Evolutionary conservation across 1,140 invertebrate species (phyloP).

Genomic region (Drosophila bipectinata): DNA sequence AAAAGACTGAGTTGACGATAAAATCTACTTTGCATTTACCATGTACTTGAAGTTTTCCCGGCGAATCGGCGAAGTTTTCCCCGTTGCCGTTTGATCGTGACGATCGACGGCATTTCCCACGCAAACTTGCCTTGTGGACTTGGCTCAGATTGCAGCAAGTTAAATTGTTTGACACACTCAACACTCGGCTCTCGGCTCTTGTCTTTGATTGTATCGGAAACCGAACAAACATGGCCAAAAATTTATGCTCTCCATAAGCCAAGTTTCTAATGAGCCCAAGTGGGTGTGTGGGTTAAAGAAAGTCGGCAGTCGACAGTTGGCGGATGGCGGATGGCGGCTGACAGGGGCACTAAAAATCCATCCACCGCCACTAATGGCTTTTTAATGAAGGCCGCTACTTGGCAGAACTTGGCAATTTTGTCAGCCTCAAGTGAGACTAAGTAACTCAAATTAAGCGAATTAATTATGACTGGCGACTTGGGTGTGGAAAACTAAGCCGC

Average conservation of each 20-base stretch:
- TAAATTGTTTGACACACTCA: slow-evolving; percentile 51
- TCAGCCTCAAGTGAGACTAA: slow-evolving; percentile 67
- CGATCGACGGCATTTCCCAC: slow-evolving; percentile 78
- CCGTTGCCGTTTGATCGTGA: slow-evolving; percentile 55
- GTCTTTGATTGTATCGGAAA: slow-evolving; percentile 43
- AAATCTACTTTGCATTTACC: slow-evolving; percentile 73
- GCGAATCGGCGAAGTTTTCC: slow-evolving; percentile 10
- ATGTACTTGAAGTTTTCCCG: slow-evolving; percentile 28
- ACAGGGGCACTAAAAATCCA: slow-evolving; percentile 10
- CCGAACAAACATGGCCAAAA: slow-evolving; percentile 42
- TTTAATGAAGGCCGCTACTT: slow-evolving; percentile 63
- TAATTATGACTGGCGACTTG: slow-evolving; percentile 71
- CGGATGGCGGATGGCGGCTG: background rate
- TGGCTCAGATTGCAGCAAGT: slow-evolving; percentile 19
- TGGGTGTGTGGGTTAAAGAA: slow-evolving; percentile 14
- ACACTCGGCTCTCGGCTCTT: slow-evolving; percentile 24
- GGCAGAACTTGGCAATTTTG: slow-evolving; percentile 46
- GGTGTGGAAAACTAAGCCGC: slow-evolving; percentile 17
- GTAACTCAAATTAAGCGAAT: slow-evolving; percentile 73
- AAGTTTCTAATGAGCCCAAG: slow-evolving; percentile 48
- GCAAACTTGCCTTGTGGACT: slow-evolving; percentile 42
- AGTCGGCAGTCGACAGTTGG: background rate
- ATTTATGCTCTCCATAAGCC: slow-evolving; percentile 43
- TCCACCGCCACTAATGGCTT: slow-evolving; percentile 64
- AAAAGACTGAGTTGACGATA: slow-evolving; percentile 48